phyloP scores from a whole-genome alignment of 2,113 vertebrate species.

The Fregata magnificens region DNA sequence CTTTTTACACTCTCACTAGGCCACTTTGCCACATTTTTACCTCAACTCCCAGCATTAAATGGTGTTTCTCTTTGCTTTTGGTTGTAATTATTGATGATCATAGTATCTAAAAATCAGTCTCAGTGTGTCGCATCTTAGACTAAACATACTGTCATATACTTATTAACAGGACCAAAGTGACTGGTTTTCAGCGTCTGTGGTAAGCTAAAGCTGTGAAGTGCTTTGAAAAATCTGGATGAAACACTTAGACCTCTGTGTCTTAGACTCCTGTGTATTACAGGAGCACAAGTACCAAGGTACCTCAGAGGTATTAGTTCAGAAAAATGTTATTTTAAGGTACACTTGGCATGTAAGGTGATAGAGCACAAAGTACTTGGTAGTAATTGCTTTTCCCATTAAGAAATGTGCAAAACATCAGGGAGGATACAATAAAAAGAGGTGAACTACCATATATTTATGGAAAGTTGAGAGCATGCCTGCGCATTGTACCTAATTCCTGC shows the following conservation, averaged over 20 bases:
- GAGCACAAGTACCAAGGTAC: not conserved
- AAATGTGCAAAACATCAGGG: not conserved
- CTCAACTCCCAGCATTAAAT: not conserved
- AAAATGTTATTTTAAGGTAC: not conserved
- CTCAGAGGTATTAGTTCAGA: not conserved
- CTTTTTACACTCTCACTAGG: not conserved
- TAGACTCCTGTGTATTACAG: not conserved
- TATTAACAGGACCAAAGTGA: not conserved
- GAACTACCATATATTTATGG: not conserved
- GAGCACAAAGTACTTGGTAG: not conserved
- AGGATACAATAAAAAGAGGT: not conserved
- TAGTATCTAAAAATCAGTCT: not conserved
- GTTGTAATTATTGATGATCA: not conserved
- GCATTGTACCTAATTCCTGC: not conserved
- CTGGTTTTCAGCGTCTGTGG: not conserved
- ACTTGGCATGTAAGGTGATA: not conserved
- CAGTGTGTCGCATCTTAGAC: not conserved
- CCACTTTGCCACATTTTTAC: not conserved
- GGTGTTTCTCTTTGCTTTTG: not conserved
- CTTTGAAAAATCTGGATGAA: not conserved
- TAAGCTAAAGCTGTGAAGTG: not conserved
- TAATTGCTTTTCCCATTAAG: not conserved
- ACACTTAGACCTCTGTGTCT: not conserved
- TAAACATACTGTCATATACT: not conserved
- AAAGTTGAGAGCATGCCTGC: not conserved